Evolutionary conservation across 2,797 vertebrate genomes (phyloP).

Genomic region (Cynopterus sphinx): DNA sequence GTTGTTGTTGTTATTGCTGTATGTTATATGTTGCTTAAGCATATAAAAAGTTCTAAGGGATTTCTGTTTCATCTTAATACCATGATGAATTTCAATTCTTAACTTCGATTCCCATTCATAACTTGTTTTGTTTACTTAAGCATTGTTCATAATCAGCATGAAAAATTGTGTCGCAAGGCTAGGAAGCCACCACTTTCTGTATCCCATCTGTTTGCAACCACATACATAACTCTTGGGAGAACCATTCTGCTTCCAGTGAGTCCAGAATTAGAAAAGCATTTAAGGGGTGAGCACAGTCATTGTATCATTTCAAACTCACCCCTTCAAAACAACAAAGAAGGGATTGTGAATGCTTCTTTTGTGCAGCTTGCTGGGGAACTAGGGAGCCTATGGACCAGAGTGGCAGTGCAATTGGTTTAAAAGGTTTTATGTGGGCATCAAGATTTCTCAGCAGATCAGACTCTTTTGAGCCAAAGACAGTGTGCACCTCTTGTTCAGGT

Average conservation of each 20-base stretch:
- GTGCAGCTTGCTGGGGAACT: neutral
- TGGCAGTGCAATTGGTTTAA: neutral
- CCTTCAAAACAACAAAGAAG: neutral
- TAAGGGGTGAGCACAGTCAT: neutral
- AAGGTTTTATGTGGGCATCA: neutral
- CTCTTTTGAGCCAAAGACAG: neutral
- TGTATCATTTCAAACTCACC: neutral
- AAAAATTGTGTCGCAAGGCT: neutral
- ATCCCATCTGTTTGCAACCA: fast-evolving
- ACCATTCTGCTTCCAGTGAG: neutral
- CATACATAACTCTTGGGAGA: neutral
- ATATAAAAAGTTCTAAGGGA: neutral
- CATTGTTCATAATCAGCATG: neutral
- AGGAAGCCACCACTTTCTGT: neutral
- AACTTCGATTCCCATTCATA: neutral
- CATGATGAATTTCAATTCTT: neutral
- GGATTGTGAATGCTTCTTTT: neutral
- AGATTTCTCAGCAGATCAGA: neutral
- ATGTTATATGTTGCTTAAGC: neutral
- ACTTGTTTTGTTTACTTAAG: neutral
- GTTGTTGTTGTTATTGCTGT: no score
- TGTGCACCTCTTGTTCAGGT: neutral
- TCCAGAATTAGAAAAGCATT: neutral
- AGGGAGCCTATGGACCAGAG: neutral
- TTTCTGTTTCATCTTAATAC: neutral